These are phyloP conservation scores for Megaustenia siamemsis DNA, from an alignment of 2,888 invertebrate species.

Conservation along the genomic window DNA sequence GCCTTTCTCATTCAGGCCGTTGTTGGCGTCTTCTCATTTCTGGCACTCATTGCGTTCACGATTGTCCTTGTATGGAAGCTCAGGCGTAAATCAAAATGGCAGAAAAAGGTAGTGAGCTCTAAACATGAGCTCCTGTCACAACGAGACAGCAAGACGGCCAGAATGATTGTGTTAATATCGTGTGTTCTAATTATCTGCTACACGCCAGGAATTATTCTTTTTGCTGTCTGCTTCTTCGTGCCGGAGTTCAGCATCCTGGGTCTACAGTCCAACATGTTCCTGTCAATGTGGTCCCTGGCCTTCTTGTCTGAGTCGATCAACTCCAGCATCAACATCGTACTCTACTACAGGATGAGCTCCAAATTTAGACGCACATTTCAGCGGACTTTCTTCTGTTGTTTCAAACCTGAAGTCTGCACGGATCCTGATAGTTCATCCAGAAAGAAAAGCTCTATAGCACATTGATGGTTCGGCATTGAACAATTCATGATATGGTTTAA, in stretches of 20 bases:
- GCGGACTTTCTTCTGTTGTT: too few relatives aligned
- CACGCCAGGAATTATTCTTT: not conserved
- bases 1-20: not conserved
- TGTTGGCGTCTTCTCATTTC: not conserved
- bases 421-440: too few relatives aligned
- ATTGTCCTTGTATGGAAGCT: not conserved
- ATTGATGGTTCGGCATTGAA: too few relatives aligned
- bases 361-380: not conserved
- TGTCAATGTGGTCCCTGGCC: not conserved
- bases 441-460: too few relatives aligned
- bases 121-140: not conserved
- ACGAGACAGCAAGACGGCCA: too few relatives aligned
- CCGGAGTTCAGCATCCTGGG: too few relatives aligned
- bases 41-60: not conserved
- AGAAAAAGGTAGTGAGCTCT: not conserved
- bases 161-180: not conserved
- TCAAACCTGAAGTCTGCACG: too few relatives aligned
- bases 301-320: not conserved
- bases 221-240: too few relatives aligned
- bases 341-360: slow-evolving; percentile 2
- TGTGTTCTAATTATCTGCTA: not conserved
- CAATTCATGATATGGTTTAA: too few relatives aligned
- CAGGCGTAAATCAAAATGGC: not conserved
- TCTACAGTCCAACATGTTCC: too few relatives aligned
- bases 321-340: not conserved